These are phyloP conservation scores for Vanacampus margaritifer DNA, from an alignment of 2,113 vertebrate species.

Conservation along the genomic window DNA sequence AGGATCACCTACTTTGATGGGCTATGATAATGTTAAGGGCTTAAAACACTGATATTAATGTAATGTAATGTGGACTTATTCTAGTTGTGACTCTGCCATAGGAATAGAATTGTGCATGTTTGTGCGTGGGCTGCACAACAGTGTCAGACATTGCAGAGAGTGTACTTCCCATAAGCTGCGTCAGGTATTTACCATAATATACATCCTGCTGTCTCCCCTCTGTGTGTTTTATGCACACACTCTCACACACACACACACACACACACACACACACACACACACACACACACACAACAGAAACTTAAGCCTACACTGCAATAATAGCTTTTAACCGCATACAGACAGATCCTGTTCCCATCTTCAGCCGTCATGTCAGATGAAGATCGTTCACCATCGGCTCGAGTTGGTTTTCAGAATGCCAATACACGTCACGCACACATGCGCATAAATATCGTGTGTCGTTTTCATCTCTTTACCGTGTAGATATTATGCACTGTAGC, in stretches of 20 bases:
- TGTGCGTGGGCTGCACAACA: background rate
- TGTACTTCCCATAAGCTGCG: conserved; percentile 58
- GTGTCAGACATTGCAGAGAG: conserved; percentile 18
- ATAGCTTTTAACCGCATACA: conserved; percentile 13
- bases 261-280: too few relatives aligned
- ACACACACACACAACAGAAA: conserved; percentile 1
- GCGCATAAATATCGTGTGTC: background rate
- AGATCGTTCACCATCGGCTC: conserved; percentile 6
- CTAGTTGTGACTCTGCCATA: too few relatives aligned
- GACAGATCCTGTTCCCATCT: conserved; percentile 14
- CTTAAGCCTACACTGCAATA: conserved; percentile 16
- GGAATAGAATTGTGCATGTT: background rate
- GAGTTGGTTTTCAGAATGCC: background rate
- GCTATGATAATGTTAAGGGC: too few relatives aligned
- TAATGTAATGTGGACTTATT: too few relatives aligned
- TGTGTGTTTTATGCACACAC: conserved; percentile 7
- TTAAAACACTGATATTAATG: too few relatives aligned
- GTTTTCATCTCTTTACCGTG: background rate
- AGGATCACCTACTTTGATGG: too few relatives aligned
- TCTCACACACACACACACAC: too few relatives aligned
- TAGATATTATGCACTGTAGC: too few relatives aligned
- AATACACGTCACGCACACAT: background rate
- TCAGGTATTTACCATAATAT: conserved; percentile 53
- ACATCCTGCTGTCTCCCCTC: conserved; percentile 23
- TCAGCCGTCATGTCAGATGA: conserved; percentile 9